phyloP scores from a whole-genome alignment of 2,888 invertebrate genomes.

The Acholoe squamosa region DNA sequence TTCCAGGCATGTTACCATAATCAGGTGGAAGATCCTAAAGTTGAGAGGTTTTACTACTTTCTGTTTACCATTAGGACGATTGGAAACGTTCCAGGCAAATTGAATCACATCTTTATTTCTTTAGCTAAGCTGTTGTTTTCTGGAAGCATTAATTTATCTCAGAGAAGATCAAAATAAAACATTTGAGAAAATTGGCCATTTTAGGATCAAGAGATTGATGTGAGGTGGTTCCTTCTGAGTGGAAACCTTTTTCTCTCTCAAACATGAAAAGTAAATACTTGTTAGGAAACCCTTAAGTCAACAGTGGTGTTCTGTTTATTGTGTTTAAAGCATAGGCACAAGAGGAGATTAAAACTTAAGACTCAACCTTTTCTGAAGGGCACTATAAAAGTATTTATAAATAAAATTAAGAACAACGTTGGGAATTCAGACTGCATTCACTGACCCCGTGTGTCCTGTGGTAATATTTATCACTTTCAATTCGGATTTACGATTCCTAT shows the following conservation, averaged over 20 bases:
- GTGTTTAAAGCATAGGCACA: no score
- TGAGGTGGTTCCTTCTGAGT: background rate
- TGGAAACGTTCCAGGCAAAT: background rate
- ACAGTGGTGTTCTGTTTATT: no score
- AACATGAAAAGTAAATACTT: background rate
- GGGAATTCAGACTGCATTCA: no score
- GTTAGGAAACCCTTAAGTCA: no score
- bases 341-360: no score
- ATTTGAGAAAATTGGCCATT: slow-evolving; percentile 17
- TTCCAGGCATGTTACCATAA: slow-evolving; percentile 4
- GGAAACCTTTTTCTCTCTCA: background rate
- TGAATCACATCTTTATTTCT: background rate
- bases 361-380: no score
- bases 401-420: no score
- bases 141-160: background rate
- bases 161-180: background rate
- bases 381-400: no score
- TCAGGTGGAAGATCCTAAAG: background rate
- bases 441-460: no score
- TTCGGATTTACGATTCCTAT: no score
- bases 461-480: no score
- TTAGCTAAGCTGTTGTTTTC: background rate
- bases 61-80: background rate
- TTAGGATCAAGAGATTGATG: slow-evolving; percentile 24
- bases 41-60: slow-evolving; percentile 17